Percentiles rank a stretch among this genome's conserved stretches.
Evolutionary conservation across 2,797 vertebrate species (phyloP).

Genomic region (Kryptopterus vitreolus): DNA sequence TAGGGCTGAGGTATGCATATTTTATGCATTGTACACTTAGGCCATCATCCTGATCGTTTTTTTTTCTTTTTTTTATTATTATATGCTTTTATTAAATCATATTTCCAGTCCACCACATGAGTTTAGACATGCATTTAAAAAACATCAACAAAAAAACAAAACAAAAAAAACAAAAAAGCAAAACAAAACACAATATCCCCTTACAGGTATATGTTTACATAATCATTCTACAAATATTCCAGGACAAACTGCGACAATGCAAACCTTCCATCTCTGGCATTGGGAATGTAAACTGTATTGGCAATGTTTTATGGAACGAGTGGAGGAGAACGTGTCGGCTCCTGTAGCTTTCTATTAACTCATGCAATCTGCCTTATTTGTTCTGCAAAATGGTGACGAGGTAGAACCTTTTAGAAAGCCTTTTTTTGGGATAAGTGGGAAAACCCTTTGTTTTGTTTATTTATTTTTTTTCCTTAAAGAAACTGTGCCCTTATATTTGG

Average conservation of each 20-base stretch:
- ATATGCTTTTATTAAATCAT: conserved; percentile 75
- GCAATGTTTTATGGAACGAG: conserved; percentile 90
- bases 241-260: conserved; percentile 86
- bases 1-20: conserved; percentile 99
- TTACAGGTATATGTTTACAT: conserved; percentile 86
- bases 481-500: conserved; percentile 96
- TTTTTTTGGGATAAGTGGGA: conserved; percentile 97
- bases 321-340: conserved; percentile 89
- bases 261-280: conserved; percentile 83
- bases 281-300: conserved; percentile 84
- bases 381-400: conserved; percentile 96
- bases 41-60: conserved; percentile 86
- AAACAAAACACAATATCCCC: conserved; percentile 80
- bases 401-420: conserved; percentile 99
- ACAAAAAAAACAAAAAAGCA: neutral
- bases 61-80: conserved; percentile 75
- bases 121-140: conserved; percentile 88
- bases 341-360: conserved; percentile 88
- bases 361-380: conserved; percentile 95
- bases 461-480: too few species aligned
- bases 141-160: neutral
- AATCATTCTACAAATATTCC: conserved; percentile 86
- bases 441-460: conserved; percentile 82
- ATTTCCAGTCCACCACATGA: conserved; percentile 94
- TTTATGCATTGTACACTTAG: conserved; percentile 92